Evolutionary conservation across 2,888 invertebrate species (phyloP).

Genomic region (Rutpela maculata): DNA sequence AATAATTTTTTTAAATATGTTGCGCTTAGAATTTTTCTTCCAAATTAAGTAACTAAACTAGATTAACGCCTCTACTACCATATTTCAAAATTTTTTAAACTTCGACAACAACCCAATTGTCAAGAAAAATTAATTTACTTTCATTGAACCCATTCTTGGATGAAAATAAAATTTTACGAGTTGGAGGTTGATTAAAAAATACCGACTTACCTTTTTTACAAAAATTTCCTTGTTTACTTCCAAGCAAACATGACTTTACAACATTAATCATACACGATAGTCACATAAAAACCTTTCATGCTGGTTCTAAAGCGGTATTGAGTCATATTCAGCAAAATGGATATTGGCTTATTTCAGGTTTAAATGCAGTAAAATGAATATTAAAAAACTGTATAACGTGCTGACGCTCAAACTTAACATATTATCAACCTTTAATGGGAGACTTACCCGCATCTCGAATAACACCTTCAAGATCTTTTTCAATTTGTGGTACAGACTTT

Average conservation of each 20-base stretch:
- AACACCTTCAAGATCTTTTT: slow-evolving; percentile 43
- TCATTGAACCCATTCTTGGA: slow-evolving; percentile 15
- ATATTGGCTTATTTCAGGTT: slow-evolving; percentile 39
- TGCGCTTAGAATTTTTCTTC: no score
- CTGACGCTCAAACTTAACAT: slow-evolving; percentile 21
- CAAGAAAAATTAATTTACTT: background rate
- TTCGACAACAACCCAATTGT: no score
- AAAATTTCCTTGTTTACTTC: background rate
- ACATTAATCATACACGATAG: slow-evolving; percentile 27
- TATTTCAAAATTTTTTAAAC: no score
- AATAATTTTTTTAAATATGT: no score
- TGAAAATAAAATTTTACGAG: background rate
- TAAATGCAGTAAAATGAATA: slow-evolving; percentile 17
- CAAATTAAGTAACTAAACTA: no score
- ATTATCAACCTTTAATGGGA: slow-evolving; percentile 38
- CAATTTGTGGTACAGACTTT: slow-evolving; percentile 41
- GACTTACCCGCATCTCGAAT: slow-evolving; percentile 40
- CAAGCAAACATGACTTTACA: background rate
- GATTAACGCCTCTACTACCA: no score
- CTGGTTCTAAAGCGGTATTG: slow-evolving; percentile 26
- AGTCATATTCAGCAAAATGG: slow-evolving; percentile 7
- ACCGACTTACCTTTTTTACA: background rate
- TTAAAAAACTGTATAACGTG: slow-evolving; percentile 42
- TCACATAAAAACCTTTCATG: slow-evolving; percentile 34
- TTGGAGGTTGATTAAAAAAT: slow-evolving; percentile 1